phyloP scores from a whole-genome alignment of 2,888 invertebrate genomes.

The Adineta ricciae region DNA sequence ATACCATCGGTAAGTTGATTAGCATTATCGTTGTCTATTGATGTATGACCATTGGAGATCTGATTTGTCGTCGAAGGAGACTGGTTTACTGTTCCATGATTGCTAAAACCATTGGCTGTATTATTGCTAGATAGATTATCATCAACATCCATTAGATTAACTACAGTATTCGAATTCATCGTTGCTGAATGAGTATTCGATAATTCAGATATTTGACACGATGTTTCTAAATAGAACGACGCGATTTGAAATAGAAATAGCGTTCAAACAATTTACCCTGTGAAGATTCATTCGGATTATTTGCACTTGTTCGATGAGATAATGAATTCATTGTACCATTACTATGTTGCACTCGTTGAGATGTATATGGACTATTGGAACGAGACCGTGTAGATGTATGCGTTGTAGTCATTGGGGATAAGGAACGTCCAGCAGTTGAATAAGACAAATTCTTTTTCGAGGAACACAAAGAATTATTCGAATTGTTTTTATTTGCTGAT shows the following conservation, averaged over 20 bases:
- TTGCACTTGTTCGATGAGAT: neutral
- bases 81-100: neutral
- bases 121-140: conserved; percentile 35
- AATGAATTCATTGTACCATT: neutral
- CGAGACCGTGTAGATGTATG: conserved; percentile 4
- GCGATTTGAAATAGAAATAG: neutral
- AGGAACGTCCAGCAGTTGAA: neutral
- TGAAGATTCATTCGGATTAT: neutral
- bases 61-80: neutral
- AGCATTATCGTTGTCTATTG: neutral
- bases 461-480: neutral
- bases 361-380: conserved; percentile 4
- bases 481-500: neutral
- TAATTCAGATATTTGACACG: too few relatives aligned
- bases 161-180: conserved; percentile 33
- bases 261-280: neutral
- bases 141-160: conserved; percentile 38
- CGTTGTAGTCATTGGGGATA: neutral
- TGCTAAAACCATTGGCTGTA: conserved; percentile 13
- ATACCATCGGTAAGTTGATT: neutral
- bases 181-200: neutral
- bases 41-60: conserved; percentile 2
- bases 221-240: neutral
- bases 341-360: neutral
- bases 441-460: neutral